Percentiles rank a stretch among this genome's conserved stretches.
Conservation (phyloP, 2,888 invertebrate genomes). For the Stenolophus ochropezus region DNA sequence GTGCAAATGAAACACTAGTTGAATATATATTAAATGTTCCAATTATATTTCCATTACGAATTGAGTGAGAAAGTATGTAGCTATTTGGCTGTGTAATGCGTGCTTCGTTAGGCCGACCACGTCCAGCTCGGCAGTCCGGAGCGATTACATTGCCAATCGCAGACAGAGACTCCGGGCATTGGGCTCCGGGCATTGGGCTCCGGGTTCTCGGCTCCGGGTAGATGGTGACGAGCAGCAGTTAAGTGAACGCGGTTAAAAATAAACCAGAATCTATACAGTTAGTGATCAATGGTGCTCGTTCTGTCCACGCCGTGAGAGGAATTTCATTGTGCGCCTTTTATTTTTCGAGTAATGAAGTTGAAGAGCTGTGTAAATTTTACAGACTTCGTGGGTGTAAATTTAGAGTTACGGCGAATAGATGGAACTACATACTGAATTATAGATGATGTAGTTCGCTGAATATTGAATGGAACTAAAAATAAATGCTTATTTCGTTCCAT, state of each 20-base stretch:
- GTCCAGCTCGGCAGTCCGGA: neutral
- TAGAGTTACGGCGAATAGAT: neutral
- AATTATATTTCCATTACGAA: neutral
- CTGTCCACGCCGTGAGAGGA: neutral
- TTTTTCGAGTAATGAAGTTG: neutral
- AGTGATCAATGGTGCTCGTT: constrained; percentile 6
- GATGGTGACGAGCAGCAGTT: constrained; percentile 22
- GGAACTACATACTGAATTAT: neutral
- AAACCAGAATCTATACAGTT: constrained; percentile 21
- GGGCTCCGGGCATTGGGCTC: neutral
- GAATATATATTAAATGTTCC: neutral
- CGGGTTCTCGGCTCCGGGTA: too few species aligned
- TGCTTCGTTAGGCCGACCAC: neutral
- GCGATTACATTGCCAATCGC: neutral
- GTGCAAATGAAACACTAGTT: too few species aligned
- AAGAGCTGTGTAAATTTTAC: neutral
- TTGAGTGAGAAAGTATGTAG: neutral
- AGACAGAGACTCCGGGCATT: neutral
- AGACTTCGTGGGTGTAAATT: neutral
- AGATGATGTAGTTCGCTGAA: neutral
- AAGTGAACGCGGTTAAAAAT: constrained; percentile 32
- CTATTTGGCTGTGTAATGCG: neutral
- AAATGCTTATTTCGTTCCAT: too few species aligned
- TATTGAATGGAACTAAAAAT: neutral
- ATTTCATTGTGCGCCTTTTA: neutral